Percentiles rank a stretch among this genome's conserved stretches.
Evolutionary conservation across 2,888 invertebrate species (phyloP).

Genomic region (Candidula unifasciata): DNA sequence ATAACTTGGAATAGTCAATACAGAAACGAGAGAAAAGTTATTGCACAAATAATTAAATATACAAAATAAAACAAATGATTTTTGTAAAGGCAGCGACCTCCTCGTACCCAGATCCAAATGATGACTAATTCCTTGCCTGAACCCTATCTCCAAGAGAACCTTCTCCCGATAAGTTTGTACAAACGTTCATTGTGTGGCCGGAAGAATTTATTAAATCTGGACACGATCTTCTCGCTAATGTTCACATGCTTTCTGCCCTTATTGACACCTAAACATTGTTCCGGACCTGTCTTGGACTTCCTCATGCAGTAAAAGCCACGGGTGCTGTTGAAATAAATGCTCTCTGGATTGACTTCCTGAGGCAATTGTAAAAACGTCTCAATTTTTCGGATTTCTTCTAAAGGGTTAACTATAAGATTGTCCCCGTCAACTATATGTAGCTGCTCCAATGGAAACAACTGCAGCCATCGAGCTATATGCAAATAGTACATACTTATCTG

Average conservation of each 20-base stretch:
- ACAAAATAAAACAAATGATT: too few species aligned
- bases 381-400: constrained; percentile 71
- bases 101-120: too few species aligned
- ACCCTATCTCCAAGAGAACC: constrained; percentile 87
- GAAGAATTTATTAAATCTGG: constrained; percentile 70
- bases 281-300: constrained; percentile 81
- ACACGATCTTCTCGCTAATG: constrained; percentile 84
- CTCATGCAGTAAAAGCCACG: constrained; percentile 96
- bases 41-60: too few species aligned
- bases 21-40: too few species aligned
- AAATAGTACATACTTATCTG: constrained; percentile 79
- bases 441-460: constrained; percentile 93
- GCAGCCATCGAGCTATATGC: constrained; percentile 93
- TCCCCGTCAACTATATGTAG: constrained; percentile 91
- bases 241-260: constrained; percentile 91
- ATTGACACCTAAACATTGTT: constrained; percentile 93
- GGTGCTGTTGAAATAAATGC: constrained; percentile 97
- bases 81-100: too few species aligned
- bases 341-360: constrained; percentile 80
- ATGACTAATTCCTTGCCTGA: too few species aligned
- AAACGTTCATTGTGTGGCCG: constrained; percentile 71
- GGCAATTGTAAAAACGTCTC: constrained; percentile 75
- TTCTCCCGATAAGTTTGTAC: constrained; percentile 91
- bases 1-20: too few species aligned
- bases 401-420: constrained; percentile 73